Evolutionary conservation across 2,888 invertebrate genomes (phyloP), one percentile per base, ranked within the genome.

Genomic region (Ariolimax columbianus): DNA sequence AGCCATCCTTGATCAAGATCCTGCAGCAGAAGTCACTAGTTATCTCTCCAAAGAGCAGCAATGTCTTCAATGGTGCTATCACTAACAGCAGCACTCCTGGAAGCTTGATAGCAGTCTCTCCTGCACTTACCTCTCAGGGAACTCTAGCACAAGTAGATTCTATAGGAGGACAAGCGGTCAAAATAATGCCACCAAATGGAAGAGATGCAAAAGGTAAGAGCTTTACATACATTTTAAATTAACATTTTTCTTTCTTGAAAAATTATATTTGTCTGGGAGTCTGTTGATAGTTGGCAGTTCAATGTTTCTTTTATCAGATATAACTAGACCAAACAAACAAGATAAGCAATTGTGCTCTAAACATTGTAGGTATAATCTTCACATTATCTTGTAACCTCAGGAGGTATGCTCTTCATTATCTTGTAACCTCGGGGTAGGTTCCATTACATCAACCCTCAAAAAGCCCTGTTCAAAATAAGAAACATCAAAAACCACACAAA

Each of bases 141-240:
- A n/a, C 36, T 38, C 14, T 26, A 38, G 55, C 38, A 17, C 73
- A 70, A 36, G 9, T 55, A n/a, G 82, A 82, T 30, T 33, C 55
- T 33, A 30, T 73, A 55, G 82, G 81, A 38, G 81, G 82, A 40
- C 73, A 72, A 23, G 40, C 82, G 2, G 70, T 84, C 55, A 84
- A 84, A 36, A 38, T 84, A 1, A 0, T 84, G 47, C 83, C 77
- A 40, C 38, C 66, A n/a, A 77, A 70, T 68, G 77, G 66, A 40
- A 59, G 77, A 55, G 84, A 84, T 47, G 59, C 59, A 26, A 84
- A 84, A 84, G 84, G 84, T 84, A 40, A 84, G 78, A 30, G 30
- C 55, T 70, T 81, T n/a, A 23, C 11, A 1, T 70, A 36, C 33
- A 11, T 38, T 51, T 66, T 82, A 11, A 40, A 47, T 70, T 68